Evolutionary conservation across 2,113 vertebrate genomes (phyloP).

Genomic region (Sialia sialis): DNA sequence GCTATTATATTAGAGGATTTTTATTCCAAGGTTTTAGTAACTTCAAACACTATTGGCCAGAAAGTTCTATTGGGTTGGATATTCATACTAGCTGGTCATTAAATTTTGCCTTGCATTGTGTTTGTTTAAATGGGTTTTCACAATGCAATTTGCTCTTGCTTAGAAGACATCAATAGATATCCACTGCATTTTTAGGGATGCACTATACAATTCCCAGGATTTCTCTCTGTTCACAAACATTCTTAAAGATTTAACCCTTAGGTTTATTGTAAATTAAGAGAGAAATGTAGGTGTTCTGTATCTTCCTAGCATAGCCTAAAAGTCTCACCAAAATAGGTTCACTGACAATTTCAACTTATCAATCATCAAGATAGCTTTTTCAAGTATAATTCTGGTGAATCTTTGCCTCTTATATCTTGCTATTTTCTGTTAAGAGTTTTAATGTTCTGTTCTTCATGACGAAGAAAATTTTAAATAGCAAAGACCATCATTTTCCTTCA

Average conservation of each 20-base stretch:
- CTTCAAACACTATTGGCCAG: not conserved
- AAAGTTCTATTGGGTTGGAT: not conserved
- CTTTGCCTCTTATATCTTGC: fast-evolving
- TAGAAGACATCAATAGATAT: not conserved
- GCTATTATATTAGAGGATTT: not conserved
- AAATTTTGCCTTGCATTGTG: not conserved
- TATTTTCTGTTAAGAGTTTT: not conserved
- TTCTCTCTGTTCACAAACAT: not conserved
- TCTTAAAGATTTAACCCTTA: not conserved
- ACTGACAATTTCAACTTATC: not conserved
- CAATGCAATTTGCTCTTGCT: not conserved
- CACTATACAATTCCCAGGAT: not conserved
- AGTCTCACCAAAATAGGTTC: not conserved
- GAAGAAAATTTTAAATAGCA: not conserved
- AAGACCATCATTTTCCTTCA: not conserved
- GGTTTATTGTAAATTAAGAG: not conserved
- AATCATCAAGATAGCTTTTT: not conserved
- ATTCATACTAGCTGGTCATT: not conserved
- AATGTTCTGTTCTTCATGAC: not conserved
- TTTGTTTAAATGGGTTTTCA: not conserved
- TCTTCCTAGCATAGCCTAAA: not conserved
- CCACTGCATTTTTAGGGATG: not conserved
- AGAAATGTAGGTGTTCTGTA: not conserved
- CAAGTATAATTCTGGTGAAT: not conserved
- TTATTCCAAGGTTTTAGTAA: not conserved